These are phyloP conservation scores for Himalopsyche kuldschensis DNA, from an alignment of 2,888 invertebrate species.

Conservation along the genomic window DNA sequence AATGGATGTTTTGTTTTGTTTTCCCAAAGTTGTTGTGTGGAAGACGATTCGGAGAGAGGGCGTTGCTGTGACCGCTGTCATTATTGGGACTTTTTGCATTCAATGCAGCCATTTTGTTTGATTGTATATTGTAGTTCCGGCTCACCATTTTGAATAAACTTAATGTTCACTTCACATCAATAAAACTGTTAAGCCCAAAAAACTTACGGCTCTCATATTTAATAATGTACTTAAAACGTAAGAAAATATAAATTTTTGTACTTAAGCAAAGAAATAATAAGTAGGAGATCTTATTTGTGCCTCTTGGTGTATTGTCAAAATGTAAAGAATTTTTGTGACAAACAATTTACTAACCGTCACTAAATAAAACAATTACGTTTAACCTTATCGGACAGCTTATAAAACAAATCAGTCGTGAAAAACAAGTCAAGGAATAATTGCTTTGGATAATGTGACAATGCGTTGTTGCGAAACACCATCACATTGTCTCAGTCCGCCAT, in stretches of 20 bases:
- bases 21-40: slow-evolving; percentile 20
- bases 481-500: slow-evolving; percentile 9
- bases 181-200: not conserved
- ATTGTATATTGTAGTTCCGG: slow-evolving; percentile 52
- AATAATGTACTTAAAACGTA: no score
- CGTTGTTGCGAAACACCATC: slow-evolving; percentile 6
- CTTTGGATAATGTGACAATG: slow-evolving; percentile 3
- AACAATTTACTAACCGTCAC: not conserved
- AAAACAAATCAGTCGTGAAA: not conserved
- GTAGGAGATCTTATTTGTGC: no score
- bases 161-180: not conserved
- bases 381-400: not conserved
- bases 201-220: not conserved
- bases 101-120: slow-evolving; percentile 22
- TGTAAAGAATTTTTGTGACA: not conserved
- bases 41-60: not conserved
- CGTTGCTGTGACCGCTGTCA: not conserved
- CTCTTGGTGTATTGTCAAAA: no score
- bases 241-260: no score
- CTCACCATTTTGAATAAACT: slow-evolving; percentile 51
- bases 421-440: not conserved
- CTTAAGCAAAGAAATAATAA: no score
- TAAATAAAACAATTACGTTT: not conserved
- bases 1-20: slow-evolving; percentile 36
- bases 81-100: slow-evolving; percentile 34